A percentile compares a stretch with the other conserved stretches of the same genome.
Evolutionary conservation across 2,888 invertebrate species (phyloP).

Genomic region (Camponotus fellah): DNA sequence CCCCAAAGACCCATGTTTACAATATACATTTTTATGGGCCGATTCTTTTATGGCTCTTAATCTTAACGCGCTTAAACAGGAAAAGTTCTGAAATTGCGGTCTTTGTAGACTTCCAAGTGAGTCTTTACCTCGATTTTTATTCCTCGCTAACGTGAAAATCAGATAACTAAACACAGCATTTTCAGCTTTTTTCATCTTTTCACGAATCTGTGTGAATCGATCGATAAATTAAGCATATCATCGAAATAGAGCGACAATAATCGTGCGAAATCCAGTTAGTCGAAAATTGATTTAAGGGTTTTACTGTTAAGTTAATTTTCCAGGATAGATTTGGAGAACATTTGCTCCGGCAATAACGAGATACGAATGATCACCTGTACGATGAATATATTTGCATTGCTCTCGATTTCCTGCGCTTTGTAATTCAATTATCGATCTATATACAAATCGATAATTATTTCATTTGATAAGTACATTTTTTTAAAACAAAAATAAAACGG

Average conservation of each 20-base stretch:
- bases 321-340: neutral
- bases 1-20: conserved; percentile 64
- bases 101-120: conserved; percentile 24
- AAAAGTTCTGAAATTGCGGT: conserved; percentile 55
- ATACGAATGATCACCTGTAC: neutral
- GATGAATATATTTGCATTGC: neutral
- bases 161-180: neutral
- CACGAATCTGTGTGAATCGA: neutral
- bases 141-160: conserved; percentile 4
- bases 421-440: conserved; percentile 1
- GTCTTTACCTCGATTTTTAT: conserved; percentile 20
- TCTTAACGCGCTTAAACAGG: conserved; percentile 66
- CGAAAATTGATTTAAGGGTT: conserved; percentile 28
- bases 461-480: neutral
- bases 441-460: neutral
- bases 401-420: neutral
- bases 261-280: conserved; percentile 12
- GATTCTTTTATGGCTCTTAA: conserved; percentile 70
- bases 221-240: conserved; percentile 23
- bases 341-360: neutral
- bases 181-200: neutral
- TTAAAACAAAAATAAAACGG: neutral
- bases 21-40: conserved; percentile 74
- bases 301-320: conserved; percentile 14
- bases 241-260: conserved; percentile 10